Conservation (phyloP, 1,140 invertebrate species). For the Aphis gossypii region DNA sequence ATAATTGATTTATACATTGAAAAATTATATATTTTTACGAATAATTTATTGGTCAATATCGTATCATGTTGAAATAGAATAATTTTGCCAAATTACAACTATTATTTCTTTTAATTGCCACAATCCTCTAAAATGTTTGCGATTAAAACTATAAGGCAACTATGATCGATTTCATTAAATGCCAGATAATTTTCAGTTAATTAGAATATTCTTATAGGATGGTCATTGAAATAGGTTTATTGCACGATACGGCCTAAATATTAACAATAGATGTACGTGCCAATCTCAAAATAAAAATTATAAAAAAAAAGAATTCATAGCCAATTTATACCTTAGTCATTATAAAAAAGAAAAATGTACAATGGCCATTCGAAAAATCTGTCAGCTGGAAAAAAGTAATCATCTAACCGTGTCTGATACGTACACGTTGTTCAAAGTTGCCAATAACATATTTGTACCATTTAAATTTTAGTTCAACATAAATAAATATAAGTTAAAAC, state of each 20-base stretch:
- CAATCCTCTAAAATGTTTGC: not conserved
- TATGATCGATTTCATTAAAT: not conserved
- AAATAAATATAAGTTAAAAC: not conserved
- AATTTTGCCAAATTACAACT: not conserved
- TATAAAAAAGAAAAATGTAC: slow-evolving; percentile 28
- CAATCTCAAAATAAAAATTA: slow-evolving; percentile 21
- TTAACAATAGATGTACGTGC: slow-evolving; percentile 51
- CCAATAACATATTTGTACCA: not conserved
- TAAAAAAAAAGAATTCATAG: slow-evolving; percentile 25
- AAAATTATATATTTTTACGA: not conserved
- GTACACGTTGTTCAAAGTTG: not conserved
- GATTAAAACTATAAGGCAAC: not conserved
- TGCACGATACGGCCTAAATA: slow-evolving; percentile 53
- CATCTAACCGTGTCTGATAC: slow-evolving; percentile 33
- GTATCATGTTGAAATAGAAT: not conserved
- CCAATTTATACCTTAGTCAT: not conserved
- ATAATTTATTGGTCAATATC: not conserved
- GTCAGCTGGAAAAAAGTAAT: slow-evolving; percentile 36
- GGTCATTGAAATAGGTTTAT: slow-evolving; percentile 21
- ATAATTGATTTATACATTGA: no score
- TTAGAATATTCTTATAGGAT: slow-evolving; percentile 32
- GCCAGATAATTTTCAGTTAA: not conserved
- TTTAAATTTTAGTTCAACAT: not conserved
- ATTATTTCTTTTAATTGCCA: not conserved
- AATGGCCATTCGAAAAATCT: slow-evolving; percentile 9